Evolutionary conservation across 2,888 invertebrate species (phyloP), one percentile per base, ranked within the genome.

Genomic region (Odontocerum albicorne): DNA sequence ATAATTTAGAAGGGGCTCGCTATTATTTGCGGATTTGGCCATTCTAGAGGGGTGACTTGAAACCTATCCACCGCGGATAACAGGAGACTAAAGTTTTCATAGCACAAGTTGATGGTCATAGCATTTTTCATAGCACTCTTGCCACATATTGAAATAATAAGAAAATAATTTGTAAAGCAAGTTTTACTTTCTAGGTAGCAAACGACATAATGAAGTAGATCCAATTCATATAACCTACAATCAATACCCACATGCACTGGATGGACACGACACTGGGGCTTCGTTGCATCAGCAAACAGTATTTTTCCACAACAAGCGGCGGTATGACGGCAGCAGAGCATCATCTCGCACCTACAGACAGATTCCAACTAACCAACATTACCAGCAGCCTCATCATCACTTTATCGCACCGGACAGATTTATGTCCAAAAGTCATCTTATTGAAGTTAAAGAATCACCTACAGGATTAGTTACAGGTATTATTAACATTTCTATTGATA

Each of bases 401-500:
- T 20, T 4, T 16, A 64, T 70, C 51, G 71, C 83, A n/a, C 83
- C 85, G 38, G 88, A 89, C 69, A 76, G 86, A 43, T 88, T 85
- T 72, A 77, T 86, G 63, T 81, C 84, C 42, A 79, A 82, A 62
- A 75, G 86, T 1, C 84, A 86, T 67, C 78, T 86, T 44, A 77
- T 87, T 65, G 83, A 86, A 68, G 80, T 86, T 55, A 83, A 81
- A 65, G 76, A 77, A 57, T 77, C 80, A 36, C 89, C 88, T 0
- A 74, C 77, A 15, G 74, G 81, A 62, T 70, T 89, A 27, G 10
- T 27, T 27, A n/a, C n/a, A n/a, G n/a, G n/a, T n/a, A n/a, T n/a
- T n/a, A n/a, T n/a, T n/a, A n/a, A n/a, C n/a, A n/a, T n/a, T n/a
- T n/a, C n/a, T n/a, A n/a, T n/a, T n/a, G n/a, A n/a, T n/a, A n/a